Conservation (phyloP, 2,797 vertebrate species). For the Mormyrops attenuatus region DNA sequence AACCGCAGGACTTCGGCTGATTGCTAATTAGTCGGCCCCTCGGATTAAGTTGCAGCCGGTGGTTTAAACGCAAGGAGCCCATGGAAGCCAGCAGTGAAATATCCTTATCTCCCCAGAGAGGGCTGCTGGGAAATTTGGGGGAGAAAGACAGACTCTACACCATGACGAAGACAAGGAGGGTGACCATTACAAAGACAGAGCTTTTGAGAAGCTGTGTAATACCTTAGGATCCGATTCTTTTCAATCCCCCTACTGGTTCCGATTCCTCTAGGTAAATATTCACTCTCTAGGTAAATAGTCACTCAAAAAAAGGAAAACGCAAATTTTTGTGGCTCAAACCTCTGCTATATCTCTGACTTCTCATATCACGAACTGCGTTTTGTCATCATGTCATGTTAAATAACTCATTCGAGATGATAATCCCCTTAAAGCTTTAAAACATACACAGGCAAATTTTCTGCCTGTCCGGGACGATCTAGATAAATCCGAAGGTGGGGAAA, state of each 20-base stretch:
- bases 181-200: neutral
- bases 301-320: neutral
- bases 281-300: neutral
- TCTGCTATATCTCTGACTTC: neutral
- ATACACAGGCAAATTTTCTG: neutral
- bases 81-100: neutral
- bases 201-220: neutral
- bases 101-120: neutral
- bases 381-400: neutral
- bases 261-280: neutral
- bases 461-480: neutral
- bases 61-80: neutral
- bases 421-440: neutral
- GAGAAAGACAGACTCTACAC: neutral
- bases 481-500: neutral
- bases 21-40: neutral
- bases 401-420: conserved; percentile 10
- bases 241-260: neutral
- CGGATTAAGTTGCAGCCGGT: neutral
- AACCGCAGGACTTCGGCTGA: neutral
- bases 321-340: neutral
- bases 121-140: neutral
- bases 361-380: neutral
- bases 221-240: neutral
- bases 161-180: neutral